Base-by-base conservation (phyloP, 2,113 vertebrate genomes). In the Austrofundulus limnaeus region DNA sequence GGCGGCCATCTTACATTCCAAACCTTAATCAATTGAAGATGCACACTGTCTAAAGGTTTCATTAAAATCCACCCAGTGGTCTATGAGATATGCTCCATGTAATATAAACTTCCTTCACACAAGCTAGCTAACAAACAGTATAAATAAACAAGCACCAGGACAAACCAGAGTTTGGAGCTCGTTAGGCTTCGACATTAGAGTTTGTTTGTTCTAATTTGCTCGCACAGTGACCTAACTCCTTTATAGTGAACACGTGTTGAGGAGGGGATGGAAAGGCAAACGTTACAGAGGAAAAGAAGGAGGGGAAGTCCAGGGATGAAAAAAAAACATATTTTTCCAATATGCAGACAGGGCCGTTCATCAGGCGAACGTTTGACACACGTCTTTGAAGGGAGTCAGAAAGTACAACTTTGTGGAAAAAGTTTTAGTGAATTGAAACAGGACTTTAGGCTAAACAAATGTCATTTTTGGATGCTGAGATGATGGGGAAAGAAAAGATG, bases 301-400 rank as follows among this genome's bases (percentile, higher is more conserved):
- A 1, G 16, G 14, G 0, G 21, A 11, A 34, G 48, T 10, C 14
- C 3, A n/a, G 17, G n/a, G 56, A 66, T 41, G 69, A 61, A 63
- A 79, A 21, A 83, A 82, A 86, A 83, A 70, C 75, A 85, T 71
- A 78, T 87, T 91, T 90, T 87, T 87, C 78, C 88, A 87, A 86
- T 85, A 80, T 72, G 74, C 59, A 78, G 77, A 76, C 60, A 5
- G 70, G 31, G 70, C 66, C 53, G 77, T 81, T 80, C 70, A 83
- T 82, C 66, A 75, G 72, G 66, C 55, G 59, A 69, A 55, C 8
- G 68, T 71, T 75, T 86, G 83, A 85, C 83, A 81, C 71, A 79
- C 15, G 72, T 87, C 85, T 87, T 77, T 85, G 77, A 86, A 82
- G 47, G 42, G 57, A 66, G 66, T 61, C 67, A 75, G 70, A 80